Percentiles rank a stretch among this genome's conserved stretches.
Conservation (phyloP, 2,113 vertebrate genomes). For the Atractosteus spatula region DNA sequence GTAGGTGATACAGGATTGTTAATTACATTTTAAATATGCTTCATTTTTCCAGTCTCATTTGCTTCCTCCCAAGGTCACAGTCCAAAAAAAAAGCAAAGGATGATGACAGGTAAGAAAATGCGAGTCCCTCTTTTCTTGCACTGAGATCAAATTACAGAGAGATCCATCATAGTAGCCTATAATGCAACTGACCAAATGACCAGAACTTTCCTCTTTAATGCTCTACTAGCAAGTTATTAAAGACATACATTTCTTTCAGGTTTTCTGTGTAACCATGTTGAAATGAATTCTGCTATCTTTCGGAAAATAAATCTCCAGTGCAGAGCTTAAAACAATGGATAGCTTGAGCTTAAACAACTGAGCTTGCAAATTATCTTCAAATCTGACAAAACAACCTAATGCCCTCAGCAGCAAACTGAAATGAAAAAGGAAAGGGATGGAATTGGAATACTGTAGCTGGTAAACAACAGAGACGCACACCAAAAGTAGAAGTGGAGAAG, state of each 20-base stretch:
- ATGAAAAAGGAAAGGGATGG: neutral
- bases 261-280: too few relatives aligned
- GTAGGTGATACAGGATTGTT: too few relatives aligned
- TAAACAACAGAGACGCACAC: slow-evolving; percentile 9
- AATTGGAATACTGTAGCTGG: neutral
- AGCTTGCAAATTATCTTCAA: too few relatives aligned
- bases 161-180: neutral
- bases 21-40: too few relatives aligned
- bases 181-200: neutral
- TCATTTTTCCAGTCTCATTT: too few relatives aligned
- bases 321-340: too few relatives aligned
- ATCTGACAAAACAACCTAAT: neutral
- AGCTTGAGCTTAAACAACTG: too few relatives aligned
- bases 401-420: neutral
- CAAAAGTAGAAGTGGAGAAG: slow-evolving; percentile 8
- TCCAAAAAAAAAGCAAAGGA: neutral
- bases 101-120: neutral
- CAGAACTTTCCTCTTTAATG: neutral
- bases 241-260: too few relatives aligned
- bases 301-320: neutral
- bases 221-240: too few relatives aligned
- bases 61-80: neutral
- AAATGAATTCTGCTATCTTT: too few relatives aligned
- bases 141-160: neutral
- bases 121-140: neutral